Evolutionary conservation across 2,797 vertebrate species (phyloP), one percentile per base, ranked within the genome.

Genomic region (Semaprochilodus insignis): DNA sequence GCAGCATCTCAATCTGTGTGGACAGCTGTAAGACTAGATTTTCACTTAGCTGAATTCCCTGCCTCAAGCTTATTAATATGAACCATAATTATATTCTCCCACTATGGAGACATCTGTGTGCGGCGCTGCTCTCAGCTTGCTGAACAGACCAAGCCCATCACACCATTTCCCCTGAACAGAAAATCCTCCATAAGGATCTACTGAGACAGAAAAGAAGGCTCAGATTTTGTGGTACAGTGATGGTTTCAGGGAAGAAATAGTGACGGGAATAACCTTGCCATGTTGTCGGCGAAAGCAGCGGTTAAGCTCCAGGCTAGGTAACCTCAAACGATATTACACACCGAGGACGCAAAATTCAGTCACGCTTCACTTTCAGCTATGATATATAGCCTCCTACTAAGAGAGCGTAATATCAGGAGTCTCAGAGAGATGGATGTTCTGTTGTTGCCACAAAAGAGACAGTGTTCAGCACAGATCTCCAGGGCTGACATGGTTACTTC

Each of bases 61-160:
- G 90, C 82, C 83, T 8, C 40, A 87, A 87, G 91, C 91, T 88
- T 85, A 55, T 86, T 92, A 89, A 89, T 89, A 86, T 89, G 88
- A 88, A 81, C 81, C 86, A 86, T 92, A 93, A 95, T 94, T 94
- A 93, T 91, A 91, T 88, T 92, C 91, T 81, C 66, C 74, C 90
- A 89, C 88, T 90, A 87, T 89, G 80, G 88, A 93, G 94, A 94
- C 94, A 95, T 93, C 92, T 93, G 93, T 88, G 85, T 88, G 85
- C 87, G 91, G 88, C 89, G 89, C 88, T 86, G 90, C 89, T 87
- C 85, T 88, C 80, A 77, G 48, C 31, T 67, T 66, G 74, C 34
- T 23, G 66, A 72, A 71, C 81, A 78, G 70, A 76, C 76, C 23
- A 77, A 51, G 71, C 74, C 87, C 83, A 86, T 88, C 88, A 91